phyloP scores from a whole-genome alignment of 2,797 vertebrate genomes.

The Poecilia wingei region DNA sequence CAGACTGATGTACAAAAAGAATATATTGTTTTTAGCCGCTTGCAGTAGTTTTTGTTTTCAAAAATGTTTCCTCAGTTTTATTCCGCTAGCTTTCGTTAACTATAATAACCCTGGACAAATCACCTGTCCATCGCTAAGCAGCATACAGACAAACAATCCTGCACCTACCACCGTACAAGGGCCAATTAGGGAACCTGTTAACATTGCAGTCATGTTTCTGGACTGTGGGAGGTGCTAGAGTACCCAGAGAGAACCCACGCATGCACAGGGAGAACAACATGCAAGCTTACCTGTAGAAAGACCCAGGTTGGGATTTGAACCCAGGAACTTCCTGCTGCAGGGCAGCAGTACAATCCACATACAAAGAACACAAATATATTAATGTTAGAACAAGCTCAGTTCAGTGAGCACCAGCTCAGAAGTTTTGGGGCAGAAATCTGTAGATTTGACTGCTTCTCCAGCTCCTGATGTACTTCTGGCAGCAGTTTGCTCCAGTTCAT shows the following conservation, averaged over 20 bases:
- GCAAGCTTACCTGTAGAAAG: not conserved
- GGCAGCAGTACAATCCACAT: not conserved
- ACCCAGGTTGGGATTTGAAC: not conserved
- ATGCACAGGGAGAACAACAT: not conserved
- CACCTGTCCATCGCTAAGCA: not conserved
- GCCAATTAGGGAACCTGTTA: not conserved
- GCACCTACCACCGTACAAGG: not conserved
- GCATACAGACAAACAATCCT: not conserved
- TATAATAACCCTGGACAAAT: not conserved
- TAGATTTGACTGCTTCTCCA: not conserved
- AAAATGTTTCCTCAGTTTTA: too few species aligned
- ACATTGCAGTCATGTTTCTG: not conserved
- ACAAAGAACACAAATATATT: not conserved
- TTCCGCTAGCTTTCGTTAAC: too few species aligned
- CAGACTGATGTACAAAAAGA: not conserved
- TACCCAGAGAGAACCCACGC: not conserved
- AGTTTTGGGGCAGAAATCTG: not conserved
- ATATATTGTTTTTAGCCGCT: too few species aligned
- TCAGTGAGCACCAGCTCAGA: not conserved
- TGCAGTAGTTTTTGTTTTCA: too few species aligned
- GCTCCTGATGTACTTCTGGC: not conserved
- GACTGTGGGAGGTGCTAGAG: not conserved
- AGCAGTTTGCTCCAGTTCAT: not conserved
- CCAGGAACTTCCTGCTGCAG: not conserved
- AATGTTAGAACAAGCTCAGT: not conserved